Evolutionary conservation across 2,113 vertebrate species (phyloP).

Genomic region (Trichomycterus rosablanca): DNA sequence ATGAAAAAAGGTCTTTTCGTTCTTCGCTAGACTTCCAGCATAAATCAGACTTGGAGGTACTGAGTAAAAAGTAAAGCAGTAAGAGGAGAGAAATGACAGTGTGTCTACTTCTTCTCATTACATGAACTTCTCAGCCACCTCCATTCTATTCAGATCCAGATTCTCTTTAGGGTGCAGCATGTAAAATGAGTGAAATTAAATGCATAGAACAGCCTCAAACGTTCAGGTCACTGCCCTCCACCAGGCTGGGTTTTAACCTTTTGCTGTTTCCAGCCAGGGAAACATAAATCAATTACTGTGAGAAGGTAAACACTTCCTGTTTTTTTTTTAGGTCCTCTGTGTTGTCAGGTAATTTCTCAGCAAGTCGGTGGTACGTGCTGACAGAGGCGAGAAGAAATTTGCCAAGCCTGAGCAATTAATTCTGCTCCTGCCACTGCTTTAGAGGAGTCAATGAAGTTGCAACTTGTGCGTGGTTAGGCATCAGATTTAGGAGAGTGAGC

Average conservation of each 20-base stretch:
- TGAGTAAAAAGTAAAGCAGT: constrained; percentile 14
- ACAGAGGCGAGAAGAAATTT: constrained; percentile 39
- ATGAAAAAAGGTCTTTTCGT: constrained; percentile 15
- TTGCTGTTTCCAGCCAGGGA: constrained; percentile 16
- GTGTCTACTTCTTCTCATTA: constrained; percentile 34
- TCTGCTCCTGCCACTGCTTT: constrained; percentile 23
- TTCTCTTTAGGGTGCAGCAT: background rate
- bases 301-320: constrained; percentile 39
- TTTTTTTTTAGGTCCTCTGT: constrained; percentile 3
- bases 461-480: constrained; percentile 27
- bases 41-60: constrained; percentile 18
- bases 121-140: constrained; percentile 6
- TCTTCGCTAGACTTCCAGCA: constrained; percentile 2
- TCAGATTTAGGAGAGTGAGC: constrained; percentile 35
- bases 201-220: constrained; percentile 15
- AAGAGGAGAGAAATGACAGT: background rate
- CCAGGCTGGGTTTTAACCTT: constrained; percentile 38
- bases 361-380: constrained; percentile 13
- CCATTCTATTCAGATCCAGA: constrained; percentile 27
- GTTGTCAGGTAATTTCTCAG: constrained; percentile 43
- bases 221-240: constrained; percentile 35
- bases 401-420: constrained; percentile 40
- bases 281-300: constrained; percentile 44
- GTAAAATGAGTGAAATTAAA: constrained; percentile 22
- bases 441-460: constrained; percentile 3